Percentiles rank a stretch among this genome's conserved stretches.
Conservation (phyloP, 2,888 invertebrate species). For the Ceriagrion tenellum region DNA sequence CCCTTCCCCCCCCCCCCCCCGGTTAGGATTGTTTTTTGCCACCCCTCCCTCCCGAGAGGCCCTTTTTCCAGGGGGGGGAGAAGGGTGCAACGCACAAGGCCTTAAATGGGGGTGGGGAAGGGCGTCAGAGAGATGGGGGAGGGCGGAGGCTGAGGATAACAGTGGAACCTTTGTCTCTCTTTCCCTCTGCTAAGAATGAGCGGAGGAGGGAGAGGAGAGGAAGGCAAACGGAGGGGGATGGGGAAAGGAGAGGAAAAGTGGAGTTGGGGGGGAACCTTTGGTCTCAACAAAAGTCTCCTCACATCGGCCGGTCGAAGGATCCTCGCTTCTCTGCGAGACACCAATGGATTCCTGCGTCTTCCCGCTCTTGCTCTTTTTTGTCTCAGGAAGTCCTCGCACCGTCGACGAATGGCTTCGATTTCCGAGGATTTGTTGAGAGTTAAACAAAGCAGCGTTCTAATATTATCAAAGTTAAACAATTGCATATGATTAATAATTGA, state of each 20-base stretch:
- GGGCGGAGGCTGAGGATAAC: not conserved
- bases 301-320: not conserved
- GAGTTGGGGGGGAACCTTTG: not conserved
- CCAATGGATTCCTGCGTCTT: not conserved
- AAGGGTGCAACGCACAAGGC: not conserved
- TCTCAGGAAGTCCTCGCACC: not conserved
- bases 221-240: not conserved
- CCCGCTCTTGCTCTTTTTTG: no score
- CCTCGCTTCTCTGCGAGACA: no score
- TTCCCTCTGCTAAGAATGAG: not conserved
- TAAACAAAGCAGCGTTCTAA: no score
- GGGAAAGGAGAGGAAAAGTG: not conserved
- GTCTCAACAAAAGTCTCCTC: not conserved
- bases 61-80: not conserved
- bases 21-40: slow-evolving; percentile 45
- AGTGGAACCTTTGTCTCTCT: slow-evolving; percentile 37
- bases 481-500: no score
- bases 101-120: not conserved
- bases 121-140: not conserved
- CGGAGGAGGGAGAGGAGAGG: not conserved
- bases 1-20: not conserved
- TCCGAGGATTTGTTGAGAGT: no score
- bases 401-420: no score
- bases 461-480: no score
- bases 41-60: not conserved